Base-by-base conservation (phyloP, 2,888 invertebrate genomes). In the Chalcis sispes region DNA sequence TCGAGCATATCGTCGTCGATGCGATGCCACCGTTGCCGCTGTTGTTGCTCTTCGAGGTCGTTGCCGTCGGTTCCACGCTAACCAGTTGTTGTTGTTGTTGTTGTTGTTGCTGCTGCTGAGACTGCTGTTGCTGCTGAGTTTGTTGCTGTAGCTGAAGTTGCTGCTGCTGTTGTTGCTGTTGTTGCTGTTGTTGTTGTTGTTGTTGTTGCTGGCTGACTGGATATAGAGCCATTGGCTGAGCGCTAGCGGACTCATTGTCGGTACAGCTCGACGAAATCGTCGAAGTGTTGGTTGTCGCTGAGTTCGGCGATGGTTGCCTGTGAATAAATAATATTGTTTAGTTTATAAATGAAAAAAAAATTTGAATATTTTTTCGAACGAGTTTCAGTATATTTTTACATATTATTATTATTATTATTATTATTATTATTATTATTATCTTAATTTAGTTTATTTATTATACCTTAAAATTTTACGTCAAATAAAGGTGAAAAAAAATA, bases 291-390 rank as follows among this genome's bases (percentile, higher is more conserved):
- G 86, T 89, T 20, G 89, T 89, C 15, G 89, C 86, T 4, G 89
- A 88, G 29, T 86, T 85, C 20, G 89, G 87, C 13, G 91, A 90
- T 36, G 87, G 85, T 87, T 88, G 88, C 88, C 88, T 88, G 81
- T 2, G 8, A 81, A 83, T 18, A 70, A 52, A 69, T 50, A 52
- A 13, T n/a, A 48, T 48, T 29, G 0, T 10, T 62, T 62, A 36
- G 36, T 3, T 27, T 58, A 8, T 18, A 10, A 2, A 10, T 59
- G n/a, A n/a, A n/a, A n/a, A n/a, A n/a, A n/a, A n/a, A n/a, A n/a
- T n/a, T n/a, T n/a, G n/a, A n/a, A n/a, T n/a, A n/a, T n/a, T n/a
- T n/a, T n/a, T n/a, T n/a, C n/a, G n/a, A n/a, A n/a, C n/a, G n/a
- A n/a, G n/a, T n/a, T n/a, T n/a, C n/a, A n/a, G n/a, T n/a, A n/a